Evolutionary conservation across 1,140 invertebrate species (phyloP), one percentile per base, ranked within the genome.

Genomic region (Leptinotarsa defecta): DNA sequence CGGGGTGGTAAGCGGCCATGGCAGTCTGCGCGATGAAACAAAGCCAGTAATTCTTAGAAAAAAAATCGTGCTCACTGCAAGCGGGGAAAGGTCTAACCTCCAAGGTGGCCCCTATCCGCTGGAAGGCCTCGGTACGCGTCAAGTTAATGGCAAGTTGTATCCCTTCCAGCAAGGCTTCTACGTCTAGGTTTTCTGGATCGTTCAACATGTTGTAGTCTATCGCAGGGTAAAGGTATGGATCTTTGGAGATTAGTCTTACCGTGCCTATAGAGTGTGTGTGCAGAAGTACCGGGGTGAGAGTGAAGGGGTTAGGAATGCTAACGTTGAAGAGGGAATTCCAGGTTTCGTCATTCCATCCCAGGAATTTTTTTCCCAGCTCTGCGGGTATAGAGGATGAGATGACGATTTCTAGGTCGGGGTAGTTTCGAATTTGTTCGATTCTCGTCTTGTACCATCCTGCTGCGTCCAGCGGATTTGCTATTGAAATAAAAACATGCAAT

Each of bases 151-250:
- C 86, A 13, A 87, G 84, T 19, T 74, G 15, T 8, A 80, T 77
- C 3, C 73, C 79, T 57, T 79, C 57, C 22, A 72, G 77, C 48
- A 80, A 48, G 15, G 67, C 87, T 0, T 92, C 86, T 17, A 92
- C 87, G 76, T 90, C 85, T 52, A 92, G 80, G 77, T 94, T 92
- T 48, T 92, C 81, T 77, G 94, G 92, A 83, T 93, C 84, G 11
- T 87, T 84, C 63, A 93, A 90, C 78, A 94, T 95, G 76, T 94
- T 94, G 1, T 94, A 91, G 81, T 94, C 89, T 20, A 97, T 91
- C 17, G 90, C 84, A 0, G 96, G 96, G 80, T 93, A 91, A 20
- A 90, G 88, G 67, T 89, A 89, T 1, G 94, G 93, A 86, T 95
- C 90, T 62, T 84, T 90, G 74, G 87, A 90, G 73, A 87, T 86